Base-by-base conservation (phyloP, 2,113 vertebrate genomes). In the Helogale parvula region DNA sequence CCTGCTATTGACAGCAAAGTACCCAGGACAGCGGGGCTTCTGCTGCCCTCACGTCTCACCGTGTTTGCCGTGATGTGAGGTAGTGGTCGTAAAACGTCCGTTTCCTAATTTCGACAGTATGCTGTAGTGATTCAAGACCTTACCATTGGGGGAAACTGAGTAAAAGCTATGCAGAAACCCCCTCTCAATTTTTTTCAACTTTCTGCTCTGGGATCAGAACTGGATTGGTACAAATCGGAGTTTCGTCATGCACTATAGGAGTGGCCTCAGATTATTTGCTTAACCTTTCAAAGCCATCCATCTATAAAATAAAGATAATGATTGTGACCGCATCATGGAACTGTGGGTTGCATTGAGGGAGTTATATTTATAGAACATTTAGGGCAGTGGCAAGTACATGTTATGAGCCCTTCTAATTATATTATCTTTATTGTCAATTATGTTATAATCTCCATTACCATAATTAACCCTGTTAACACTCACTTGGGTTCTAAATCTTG, bases 291-390 rank as follows among this genome's bases (percentile, higher is more conserved):
- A 80, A 92, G 60, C 12, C 6, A 14, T 54, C 71, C 4, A 3
- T 45, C 7, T 77, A 25, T 81, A 17, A 66, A 80, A 35, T 84
- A 13, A 89, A 87, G 8, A 4, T 29, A 33, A 65, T 11, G 4
- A 74, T 25, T 52, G 17, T 33, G 8, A 31, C 16, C 4, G 21
- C 7, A 16, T 54, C 7, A 2, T 11, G n/a, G 11, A 19, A 9
- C 31, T 60, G 0, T 57, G 5, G 41, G 41, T 35, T 33, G 2
- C 29, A 54, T 4, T 33, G 15, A 79, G 45, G 4, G 41, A 91
- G 77, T 86, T 52, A n/a, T 47, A 31, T 45, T n/a, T 93, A 72
- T 60, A 79, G n/a, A 95, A 45, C 8, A 33, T 50, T 96, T 90
- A 77, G 45, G n/a, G n/a, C 23, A n/a, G 23, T n/a, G 4, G 6